Evolutionary conservation across 2,888 invertebrate genomes (phyloP).

Genomic region (Cantharis flavilabris): DNA sequence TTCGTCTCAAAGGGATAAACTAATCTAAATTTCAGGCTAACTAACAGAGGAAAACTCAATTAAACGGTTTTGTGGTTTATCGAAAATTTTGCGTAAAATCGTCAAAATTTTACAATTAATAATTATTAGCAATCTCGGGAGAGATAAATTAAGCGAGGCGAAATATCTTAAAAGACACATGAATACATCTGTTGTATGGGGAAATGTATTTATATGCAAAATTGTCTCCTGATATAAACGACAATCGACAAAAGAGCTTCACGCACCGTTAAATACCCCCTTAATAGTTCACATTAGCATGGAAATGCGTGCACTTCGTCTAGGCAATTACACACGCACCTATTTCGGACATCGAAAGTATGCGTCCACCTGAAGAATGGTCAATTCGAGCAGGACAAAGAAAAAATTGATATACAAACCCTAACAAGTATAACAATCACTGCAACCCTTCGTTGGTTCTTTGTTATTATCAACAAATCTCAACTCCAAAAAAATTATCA

Average conservation of each 20-base stretch:
- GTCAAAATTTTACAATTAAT: not conserved
- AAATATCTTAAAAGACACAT: slow-evolving; percentile 13
- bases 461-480: not conserved
- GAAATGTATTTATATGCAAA: slow-evolving; percentile 22
- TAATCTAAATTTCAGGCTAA: slow-evolving; percentile 40
- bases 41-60: slow-evolving; percentile 9
- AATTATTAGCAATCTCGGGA: not conserved
- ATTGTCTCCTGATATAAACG: slow-evolving; percentile 11
- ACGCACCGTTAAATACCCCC: slow-evolving; percentile 23
- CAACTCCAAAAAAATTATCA: not conserved
- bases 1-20: slow-evolving; percentile 42
- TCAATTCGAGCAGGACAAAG: not conserved
- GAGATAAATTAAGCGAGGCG: not conserved
- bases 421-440: not conserved
- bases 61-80: not conserved
- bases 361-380: slow-evolving; percentile 10
- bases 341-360: slow-evolving; percentile 8
- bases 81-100: slow-evolving; percentile 1
- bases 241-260: slow-evolving; percentile 20
- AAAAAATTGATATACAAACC: not conserved
- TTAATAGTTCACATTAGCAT: slow-evolving; percentile 22
- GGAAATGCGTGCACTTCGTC: slow-evolving; percentile 18
- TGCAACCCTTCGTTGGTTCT: not conserved
- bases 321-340: slow-evolving; percentile 17
- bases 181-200: slow-evolving; percentile 11